phyloP scores from a whole-genome alignment of 2,888 invertebrate genomes.

The Diachrysia chrysitis region DNA sequence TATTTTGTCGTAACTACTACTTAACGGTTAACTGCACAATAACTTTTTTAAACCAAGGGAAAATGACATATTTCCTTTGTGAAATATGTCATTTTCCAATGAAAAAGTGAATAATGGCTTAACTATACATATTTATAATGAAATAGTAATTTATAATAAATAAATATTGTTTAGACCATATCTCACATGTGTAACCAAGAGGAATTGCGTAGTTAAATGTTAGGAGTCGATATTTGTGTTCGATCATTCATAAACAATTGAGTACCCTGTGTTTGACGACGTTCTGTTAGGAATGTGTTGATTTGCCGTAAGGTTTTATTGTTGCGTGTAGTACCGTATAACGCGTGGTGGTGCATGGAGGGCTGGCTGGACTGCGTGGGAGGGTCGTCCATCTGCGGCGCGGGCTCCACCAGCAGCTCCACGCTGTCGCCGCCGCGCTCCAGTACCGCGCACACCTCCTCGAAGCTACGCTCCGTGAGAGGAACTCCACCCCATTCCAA shows the following conservation, averaged over 20 bases:
- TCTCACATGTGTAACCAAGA: background rate
- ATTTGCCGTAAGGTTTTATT: conserved; percentile 1
- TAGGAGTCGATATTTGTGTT: background rate
- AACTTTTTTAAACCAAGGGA: background rate
- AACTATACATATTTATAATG: no score
- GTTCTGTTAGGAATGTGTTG: background rate
- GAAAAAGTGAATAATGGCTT: no score
- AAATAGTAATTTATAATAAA: background rate
- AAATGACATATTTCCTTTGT: no score
- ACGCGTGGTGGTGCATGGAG: conserved; percentile 86
- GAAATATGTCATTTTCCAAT: no score
- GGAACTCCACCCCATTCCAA: conserved; percentile 97
- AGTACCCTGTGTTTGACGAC: background rate
- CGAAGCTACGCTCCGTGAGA: conserved; percentile 96
- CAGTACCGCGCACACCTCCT: conserved; percentile 97
- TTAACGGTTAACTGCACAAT: no score
- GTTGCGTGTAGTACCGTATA: conserved; percentile 86
- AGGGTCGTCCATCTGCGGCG: conserved; percentile 92
- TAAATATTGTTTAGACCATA: background rate
- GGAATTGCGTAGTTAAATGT: background rate
- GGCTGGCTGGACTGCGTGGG: conserved; percentile 69
- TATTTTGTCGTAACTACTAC: no score
- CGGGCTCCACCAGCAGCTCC: conserved; percentile 95
- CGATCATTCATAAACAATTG: background rate
- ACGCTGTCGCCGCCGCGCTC: conserved; percentile 96